Evolutionary conservation across 2,888 invertebrate genomes (phyloP).

Genomic region (Sepioteuthis lessoniana): DNA sequence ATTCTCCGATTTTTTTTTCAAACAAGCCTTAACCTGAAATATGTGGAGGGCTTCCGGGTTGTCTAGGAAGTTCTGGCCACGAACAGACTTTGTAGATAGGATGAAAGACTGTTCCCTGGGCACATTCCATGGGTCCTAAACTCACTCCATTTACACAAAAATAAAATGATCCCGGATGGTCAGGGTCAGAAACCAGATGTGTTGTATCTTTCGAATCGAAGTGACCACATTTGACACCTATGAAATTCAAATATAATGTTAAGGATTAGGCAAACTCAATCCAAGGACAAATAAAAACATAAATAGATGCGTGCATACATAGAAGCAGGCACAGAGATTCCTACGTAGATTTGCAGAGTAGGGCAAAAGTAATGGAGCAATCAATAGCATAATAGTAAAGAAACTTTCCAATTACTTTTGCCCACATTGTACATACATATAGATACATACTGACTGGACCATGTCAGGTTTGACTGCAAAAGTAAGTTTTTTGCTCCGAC

Average conservation of each 20-base stretch:
- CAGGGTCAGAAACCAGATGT: conserved; percentile 24
- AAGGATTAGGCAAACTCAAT: neutral
- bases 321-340: neutral
- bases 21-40: neutral
- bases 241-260: neutral
- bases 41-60: neutral
- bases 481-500: too few species aligned
- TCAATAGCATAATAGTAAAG: too few species aligned
- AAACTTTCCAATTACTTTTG: too few species aligned
- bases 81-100: conserved; percentile 34
- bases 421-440: too few species aligned
- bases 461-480: too few species aligned
- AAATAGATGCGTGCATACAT: neutral
- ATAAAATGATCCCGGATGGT: neutral
- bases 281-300: neutral
- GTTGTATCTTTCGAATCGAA: conserved; percentile 39
- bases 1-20: neutral
- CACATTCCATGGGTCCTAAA: conserved; percentile 37
- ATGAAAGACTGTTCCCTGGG: conserved; percentile 37
- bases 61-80: neutral
- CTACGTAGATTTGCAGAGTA: too few species aligned
- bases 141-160: conserved; percentile 36
- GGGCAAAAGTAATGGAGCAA: too few species aligned
- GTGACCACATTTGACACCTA: neutral
- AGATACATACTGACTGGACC: too few species aligned